Evolutionary conservation across 2,888 invertebrate species (phyloP).

Genomic region (Dicycla oo): DNA sequence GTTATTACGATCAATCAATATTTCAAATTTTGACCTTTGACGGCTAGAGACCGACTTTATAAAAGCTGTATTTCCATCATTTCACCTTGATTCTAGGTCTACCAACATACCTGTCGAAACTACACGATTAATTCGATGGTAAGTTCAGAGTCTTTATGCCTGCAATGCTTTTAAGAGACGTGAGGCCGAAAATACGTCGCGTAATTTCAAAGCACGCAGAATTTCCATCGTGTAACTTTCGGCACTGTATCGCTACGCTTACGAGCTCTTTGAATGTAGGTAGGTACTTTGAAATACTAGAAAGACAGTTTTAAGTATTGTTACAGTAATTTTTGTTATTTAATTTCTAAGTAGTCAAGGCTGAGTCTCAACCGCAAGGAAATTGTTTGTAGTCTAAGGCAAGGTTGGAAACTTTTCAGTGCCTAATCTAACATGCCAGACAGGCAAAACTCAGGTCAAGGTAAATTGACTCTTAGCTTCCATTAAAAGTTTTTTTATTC

Average conservation of each 20-base stretch:
- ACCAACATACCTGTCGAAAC: not conserved
- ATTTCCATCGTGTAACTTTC: not conserved
- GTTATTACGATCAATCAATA: slow-evolving; percentile 2
- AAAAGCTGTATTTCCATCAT: not conserved
- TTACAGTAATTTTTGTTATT: not conserved
- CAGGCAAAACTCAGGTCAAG: slow-evolving; percentile 31
- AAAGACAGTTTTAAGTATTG: not conserved
- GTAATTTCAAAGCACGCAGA: not conserved
- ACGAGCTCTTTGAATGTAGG: not conserved
- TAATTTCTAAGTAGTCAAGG: not conserved
- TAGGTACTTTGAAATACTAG: not conserved
- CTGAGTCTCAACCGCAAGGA: not conserved
- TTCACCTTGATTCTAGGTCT: not conserved
- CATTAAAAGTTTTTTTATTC: slow-evolving; percentile 23
- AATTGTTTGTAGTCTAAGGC: slow-evolving; percentile 21
- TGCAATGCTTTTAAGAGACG: no score
- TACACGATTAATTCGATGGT: not conserved
- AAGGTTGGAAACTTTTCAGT: slow-evolving; percentile 33
- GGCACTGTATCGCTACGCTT: not conserved
- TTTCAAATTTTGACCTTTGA: slow-evolving; percentile 4
- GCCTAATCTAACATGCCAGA: slow-evolving; percentile 25
- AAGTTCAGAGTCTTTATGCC: not conserved
- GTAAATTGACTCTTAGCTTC: slow-evolving; percentile 30
- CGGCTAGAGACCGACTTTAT: no score
- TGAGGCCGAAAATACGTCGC: not conserved